Percentiles rank a stretch among this genome's conserved stretches.
Evolutionary conservation across 2,888 invertebrate species (phyloP).

Genomic region (Ganaspis brasiliensis): DNA sequence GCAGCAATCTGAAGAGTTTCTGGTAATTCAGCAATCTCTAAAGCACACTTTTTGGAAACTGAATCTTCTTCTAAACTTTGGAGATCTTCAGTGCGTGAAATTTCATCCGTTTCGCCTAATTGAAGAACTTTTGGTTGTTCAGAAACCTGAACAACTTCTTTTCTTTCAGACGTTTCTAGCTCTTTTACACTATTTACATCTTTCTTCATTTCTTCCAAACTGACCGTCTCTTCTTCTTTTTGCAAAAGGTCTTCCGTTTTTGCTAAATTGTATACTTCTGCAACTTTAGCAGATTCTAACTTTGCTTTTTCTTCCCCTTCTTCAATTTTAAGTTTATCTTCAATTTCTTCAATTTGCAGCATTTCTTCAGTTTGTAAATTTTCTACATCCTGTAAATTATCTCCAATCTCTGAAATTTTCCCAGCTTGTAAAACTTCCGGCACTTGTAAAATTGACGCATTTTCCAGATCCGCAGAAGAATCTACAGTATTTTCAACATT

Average conservation of each 20-base stretch:
- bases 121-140: not conserved
- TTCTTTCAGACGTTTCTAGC: not conserved
- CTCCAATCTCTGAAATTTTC: not conserved
- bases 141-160: not conserved
- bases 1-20: not conserved
- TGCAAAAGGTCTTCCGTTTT: constrained; percentile 52
- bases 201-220: constrained; percentile 66
- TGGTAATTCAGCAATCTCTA: not conserved
- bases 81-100: constrained; percentile 2
- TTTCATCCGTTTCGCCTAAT: not conserved
- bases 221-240: constrained; percentile 58
- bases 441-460: constrained; percentile 61
- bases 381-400: not conserved
- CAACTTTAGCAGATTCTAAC: not conserved
- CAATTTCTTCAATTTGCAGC: not conserved
- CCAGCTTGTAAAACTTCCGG: not conserved
- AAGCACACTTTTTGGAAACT: not conserved
- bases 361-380: not conserved
- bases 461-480: constrained; percentile 64
- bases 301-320: not conserved
- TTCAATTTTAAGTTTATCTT: not conserved
- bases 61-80: not conserved
- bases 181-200: constrained; percentile 56
- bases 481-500: constrained; percentile 44
- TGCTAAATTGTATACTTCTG: constrained; percentile 65